Conservation (phyloP, 2,888 invertebrate species). For the Hirtodrosophila cameraria region DNA sequence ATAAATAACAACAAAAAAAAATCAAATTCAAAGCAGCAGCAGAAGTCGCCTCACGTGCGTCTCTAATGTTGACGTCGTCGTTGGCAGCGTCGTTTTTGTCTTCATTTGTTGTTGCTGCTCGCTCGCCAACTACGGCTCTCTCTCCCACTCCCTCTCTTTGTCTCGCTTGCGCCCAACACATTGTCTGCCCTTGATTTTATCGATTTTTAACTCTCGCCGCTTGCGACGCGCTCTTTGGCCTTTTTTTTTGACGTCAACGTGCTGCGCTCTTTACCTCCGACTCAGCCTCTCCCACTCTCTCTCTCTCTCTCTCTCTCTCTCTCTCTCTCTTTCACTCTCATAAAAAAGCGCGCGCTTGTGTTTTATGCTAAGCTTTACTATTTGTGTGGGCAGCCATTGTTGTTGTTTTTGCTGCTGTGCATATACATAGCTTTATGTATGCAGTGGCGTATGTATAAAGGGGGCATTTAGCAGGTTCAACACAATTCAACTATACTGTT, state of each 20-base stretch:
- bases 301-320: conserved; percentile 12
- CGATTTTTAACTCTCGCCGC: conserved; percentile 80
- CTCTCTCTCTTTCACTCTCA: conserved; percentile 21
- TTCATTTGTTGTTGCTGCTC: conserved; percentile 34
- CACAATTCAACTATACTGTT: too few species aligned
- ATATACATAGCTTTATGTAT: too few species aligned
- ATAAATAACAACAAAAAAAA: conserved; percentile 1
- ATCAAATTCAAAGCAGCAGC: conserved; percentile 19
- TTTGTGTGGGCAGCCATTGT: conserved; percentile 31
- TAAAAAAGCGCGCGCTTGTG: conserved; percentile 60
- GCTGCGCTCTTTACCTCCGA: conserved; percentile 13
- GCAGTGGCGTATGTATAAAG: too few species aligned
- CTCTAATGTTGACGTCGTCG: conserved; percentile 44
- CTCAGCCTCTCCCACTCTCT: too few species aligned
- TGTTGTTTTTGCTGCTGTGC: conserved; percentile 11
- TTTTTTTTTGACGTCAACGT: conserved; percentile 49
- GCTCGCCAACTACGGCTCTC: too few species aligned
- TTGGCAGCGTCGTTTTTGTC: conserved; percentile 17
- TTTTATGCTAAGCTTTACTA: conserved; percentile 58
- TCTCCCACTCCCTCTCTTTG: conserved; percentile 14
- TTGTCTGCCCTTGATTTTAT: conserved; percentile 84
- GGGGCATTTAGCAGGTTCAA: too few species aligned
- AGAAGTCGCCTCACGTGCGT: conserved; percentile 64
- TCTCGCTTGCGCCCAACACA: conserved; percentile 59
- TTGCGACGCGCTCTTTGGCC: conserved; percentile 60